A percentile compares a stretch with the other conserved stretches of the same genome.
Conservation (phyloP, 2,113 vertebrate genomes). For the Phyllostomus hastatus region DNA sequence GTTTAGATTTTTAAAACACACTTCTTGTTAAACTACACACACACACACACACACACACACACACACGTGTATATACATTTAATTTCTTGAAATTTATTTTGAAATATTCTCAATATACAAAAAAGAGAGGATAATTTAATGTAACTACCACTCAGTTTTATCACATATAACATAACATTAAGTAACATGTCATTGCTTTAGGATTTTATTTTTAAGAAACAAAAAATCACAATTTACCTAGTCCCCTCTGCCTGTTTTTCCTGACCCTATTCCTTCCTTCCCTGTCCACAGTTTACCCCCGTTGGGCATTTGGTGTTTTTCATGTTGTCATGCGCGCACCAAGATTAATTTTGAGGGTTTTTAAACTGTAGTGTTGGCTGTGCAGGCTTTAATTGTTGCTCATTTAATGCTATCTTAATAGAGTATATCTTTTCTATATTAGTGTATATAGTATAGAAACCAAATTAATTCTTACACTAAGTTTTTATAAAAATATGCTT, state of each 20-base stretch:
- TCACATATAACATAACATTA: neutral
- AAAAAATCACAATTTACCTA: neutral
- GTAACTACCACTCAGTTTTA: neutral
- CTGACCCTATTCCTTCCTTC: neutral
- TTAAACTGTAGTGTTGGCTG: neutral
- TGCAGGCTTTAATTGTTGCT: neutral
- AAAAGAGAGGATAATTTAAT: neutral
- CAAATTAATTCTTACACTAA: neutral
- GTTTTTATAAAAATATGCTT: neutral
- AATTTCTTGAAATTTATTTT: slow-evolving; percentile 8
- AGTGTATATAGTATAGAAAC: neutral
- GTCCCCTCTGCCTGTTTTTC: neutral
- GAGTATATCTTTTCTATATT: neutral
- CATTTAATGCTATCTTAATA: neutral
- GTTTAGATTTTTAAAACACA: neutral
- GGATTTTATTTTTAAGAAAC: neutral
- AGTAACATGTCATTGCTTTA: neutral
- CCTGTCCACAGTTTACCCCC: neutral
- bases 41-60: neutral
- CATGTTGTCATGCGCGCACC: neutral
- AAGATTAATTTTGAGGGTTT: neutral
- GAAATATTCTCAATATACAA: neutral
- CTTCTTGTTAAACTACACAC: neutral
- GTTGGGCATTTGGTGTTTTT: neutral
- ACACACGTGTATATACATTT: neutral